Evolutionary conservation across 2,888 invertebrate species (phyloP), one percentile per base, ranked within the genome.

Genomic region (Microchrysa polita): DNA sequence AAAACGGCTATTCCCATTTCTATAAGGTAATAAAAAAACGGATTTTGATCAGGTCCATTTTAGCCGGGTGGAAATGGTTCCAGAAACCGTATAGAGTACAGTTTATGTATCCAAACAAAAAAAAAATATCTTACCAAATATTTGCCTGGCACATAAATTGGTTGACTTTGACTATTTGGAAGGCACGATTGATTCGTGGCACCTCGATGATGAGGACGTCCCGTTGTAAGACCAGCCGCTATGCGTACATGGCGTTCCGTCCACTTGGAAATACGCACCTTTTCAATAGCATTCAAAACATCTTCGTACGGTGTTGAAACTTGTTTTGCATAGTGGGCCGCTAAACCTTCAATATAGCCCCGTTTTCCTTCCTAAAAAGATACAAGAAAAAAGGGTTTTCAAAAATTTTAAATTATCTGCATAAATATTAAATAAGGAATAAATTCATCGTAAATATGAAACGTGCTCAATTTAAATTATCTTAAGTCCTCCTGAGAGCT

Each of bases 71-170:
- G n/a, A n/a, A n/a, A n/a, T n/a, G n/a, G n/a, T n/a, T n/a, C n/a
- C n/a, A n/a, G n/a, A n/a, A n/a, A n/a, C n/a, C n/a, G n/a, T n/a
- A n/a, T n/a, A n/a, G n/a, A n/a, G n/a, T n/a, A n/a, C n/a, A n/a
- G n/a, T n/a, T n/a, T n/a, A n/a, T n/a, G n/a, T n/a, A n/a, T n/a
- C n/a, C n/a, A n/a, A n/a, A n/a, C n/a, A n/a, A n/a, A n/a, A n/a
- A n/a, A n/a, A n/a, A n/a, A n/a, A n/a, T n/a, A n/a, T 20, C 92
- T 91, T 87, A 94, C 94, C 88, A 93, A 93, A 88, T 95, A 95
- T 88, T 95, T 95, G 83, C 95, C 95, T 80, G 95, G 95, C 82
- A 93, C 94, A 86, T 95, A 95, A 84, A 94, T 91, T 76, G 94
- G 93, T 85, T 94, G 93, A 77, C 93, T 93, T 86, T 91, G 91